These are phyloP conservation scores for Leptopilina drosophilae DNA, from an alignment of 2,888 invertebrate species.

Conservation along the genomic window DNA sequence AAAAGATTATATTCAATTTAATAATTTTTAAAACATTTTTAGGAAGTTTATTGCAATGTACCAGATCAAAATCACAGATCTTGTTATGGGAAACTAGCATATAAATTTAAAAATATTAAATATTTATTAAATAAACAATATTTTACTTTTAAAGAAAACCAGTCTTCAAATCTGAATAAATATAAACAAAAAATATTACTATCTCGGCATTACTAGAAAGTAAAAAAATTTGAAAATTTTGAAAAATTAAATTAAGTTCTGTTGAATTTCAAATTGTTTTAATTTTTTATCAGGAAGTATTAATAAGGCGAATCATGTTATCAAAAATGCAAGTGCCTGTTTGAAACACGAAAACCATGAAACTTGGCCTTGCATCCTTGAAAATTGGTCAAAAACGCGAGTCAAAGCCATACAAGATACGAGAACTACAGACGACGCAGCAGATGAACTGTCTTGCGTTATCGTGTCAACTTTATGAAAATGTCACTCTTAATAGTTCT, in stretches of 20 bases:
- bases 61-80: not conserved
- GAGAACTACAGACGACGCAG: not conserved
- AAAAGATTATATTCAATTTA: not conserved
- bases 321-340: not conserved
- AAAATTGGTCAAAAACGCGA: slow-evolving; percentile 12
- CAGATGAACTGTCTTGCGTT: not conserved
- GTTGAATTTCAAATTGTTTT: not conserved
- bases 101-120: slow-evolving; percentile 32
- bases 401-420: not conserved
- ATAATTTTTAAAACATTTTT: slow-evolving; percentile 24
- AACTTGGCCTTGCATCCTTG: slow-evolving; percentile 1
- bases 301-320: not conserved
- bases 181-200: too few species aligned
- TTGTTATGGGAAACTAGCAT: slow-evolving; percentile 6
- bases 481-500: not conserved
- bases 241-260: too few species aligned
- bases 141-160: too few species aligned
- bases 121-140: not conserved
- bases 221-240: too few species aligned
- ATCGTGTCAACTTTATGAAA: not conserved
- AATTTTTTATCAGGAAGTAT: not conserved
- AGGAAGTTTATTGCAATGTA: slow-evolving; percentile 30
- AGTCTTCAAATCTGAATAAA: too few species aligned
- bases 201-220: too few species aligned
- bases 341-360: slow-evolving; percentile 22